A percentile compares a stretch with the other conserved stretches of the same genome.
Conservation (phyloP, 2,797 vertebrate genomes). For the Todus mexicanus region DNA sequence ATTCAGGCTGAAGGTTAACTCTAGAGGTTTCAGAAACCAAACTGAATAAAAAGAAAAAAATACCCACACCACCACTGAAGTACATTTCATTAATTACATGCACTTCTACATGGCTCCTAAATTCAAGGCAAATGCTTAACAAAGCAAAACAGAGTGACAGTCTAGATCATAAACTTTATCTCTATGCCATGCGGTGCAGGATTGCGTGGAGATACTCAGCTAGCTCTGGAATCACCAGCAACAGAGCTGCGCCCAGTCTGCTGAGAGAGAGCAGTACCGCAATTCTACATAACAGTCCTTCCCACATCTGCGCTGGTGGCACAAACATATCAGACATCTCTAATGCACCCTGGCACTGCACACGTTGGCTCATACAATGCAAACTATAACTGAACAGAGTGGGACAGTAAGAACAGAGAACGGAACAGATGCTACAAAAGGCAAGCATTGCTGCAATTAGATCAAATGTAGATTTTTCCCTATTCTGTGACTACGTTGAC, state of each 20-base stretch:
- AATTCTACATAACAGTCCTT: neutral
- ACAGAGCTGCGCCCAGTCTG: neutral
- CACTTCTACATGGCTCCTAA: neutral
- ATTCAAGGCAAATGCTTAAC: neutral
- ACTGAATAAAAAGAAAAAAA: neutral
- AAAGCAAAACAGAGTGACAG: neutral
- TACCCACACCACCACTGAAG: neutral
- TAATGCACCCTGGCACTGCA: neutral
- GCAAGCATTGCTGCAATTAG: neutral
- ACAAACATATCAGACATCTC: neutral
- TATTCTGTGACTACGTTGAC: neutral
- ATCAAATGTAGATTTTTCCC: neutral
- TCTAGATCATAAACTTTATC: neutral
- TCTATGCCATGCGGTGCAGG: neutral
- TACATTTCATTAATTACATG: neutral
- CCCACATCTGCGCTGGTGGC: neutral
- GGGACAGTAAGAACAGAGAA: neutral
- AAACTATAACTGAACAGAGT: neutral
- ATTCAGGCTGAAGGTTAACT: constrained; percentile 12
- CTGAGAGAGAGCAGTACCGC: neutral
- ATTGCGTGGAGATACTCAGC: neutral
- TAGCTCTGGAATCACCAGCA: neutral
- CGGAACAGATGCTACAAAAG: neutral
- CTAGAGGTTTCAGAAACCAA: neutral
- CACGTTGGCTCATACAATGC: neutral